Conservation (phyloP, 1,140 invertebrate genomes). For the Hyles euphorbiae region DNA sequence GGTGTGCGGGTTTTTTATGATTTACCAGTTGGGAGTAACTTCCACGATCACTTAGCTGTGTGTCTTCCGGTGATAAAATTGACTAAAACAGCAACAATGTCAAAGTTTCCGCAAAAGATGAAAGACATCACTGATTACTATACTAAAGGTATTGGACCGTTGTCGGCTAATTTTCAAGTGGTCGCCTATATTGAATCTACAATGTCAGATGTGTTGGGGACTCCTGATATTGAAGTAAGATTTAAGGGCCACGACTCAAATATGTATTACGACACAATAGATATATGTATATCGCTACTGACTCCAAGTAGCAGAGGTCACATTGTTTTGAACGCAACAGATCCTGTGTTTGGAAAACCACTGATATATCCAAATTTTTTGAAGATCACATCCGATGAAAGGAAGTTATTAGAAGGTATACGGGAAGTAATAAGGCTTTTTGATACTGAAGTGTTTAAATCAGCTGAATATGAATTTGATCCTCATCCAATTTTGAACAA, state of each 20-base stretch:
- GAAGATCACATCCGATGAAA: conserved; percentile 83
- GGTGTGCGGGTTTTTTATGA: conserved; percentile 75
- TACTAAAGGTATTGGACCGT: conserved; percentile 71
- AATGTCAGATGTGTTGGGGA: conserved; percentile 74
- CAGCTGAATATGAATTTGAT: conserved; percentile 64
- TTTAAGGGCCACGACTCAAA: conserved; percentile 77
- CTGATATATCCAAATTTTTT: conserved; percentile 89
- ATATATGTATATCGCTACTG: conserved; percentile 80
- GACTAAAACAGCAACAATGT: conserved; percentile 73
- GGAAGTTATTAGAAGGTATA: conserved; percentile 82
- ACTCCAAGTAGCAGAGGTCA: conserved; percentile 84
- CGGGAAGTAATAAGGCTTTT: conserved; percentile 74
- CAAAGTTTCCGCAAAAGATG: conserved; percentile 70
- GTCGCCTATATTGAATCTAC: conserved; percentile 79
- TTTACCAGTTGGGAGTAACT: conserved; percentile 84
- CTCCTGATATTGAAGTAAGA: conserved; percentile 76
- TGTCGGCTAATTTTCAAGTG: conserved; percentile 78
- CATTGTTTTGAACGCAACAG: conserved; percentile 79
- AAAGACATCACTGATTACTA: conserved; percentile 74
- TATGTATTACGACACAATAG: conserved; percentile 77
- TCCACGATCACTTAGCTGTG: conserved; percentile 79
- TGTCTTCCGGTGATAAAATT: conserved; percentile 76
- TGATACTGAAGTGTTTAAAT: conserved; percentile 73
- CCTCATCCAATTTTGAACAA: conserved; percentile 62
- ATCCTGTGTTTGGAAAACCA: conserved; percentile 83